Evolutionary conservation across 1,140 invertebrate genomes (phyloP).

Genomic region (Bombus waltoni): DNA sequence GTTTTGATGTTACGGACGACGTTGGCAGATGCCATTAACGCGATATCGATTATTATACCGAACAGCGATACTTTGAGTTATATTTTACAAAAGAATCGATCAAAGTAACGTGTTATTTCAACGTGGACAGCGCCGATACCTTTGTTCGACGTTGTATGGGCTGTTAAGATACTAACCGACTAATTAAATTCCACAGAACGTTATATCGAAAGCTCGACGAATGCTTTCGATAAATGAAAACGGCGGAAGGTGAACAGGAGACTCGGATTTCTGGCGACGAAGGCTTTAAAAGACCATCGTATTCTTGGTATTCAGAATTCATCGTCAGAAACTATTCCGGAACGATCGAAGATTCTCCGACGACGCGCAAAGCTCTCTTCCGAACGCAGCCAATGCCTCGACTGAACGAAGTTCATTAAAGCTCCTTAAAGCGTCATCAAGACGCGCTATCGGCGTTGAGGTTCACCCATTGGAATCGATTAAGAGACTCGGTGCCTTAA

Average conservation of each 20-base stretch:
- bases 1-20: no score
- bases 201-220: background rate
- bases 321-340: constrained; percentile 10
- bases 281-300: background rate
- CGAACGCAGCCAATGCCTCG: constrained; percentile 2
- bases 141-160: no score
- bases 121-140: no score
- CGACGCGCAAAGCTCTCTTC: background rate
- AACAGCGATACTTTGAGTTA: no score
- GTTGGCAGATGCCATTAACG: no score
- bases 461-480: constrained; percentile 18
- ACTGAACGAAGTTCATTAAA: constrained; percentile 32
- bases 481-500: constrained; percentile 9
- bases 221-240: background rate
- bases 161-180: background rate
- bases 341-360: background rate
- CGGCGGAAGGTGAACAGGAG: background rate
- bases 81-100: no score
- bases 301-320: background rate
- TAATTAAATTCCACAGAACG: background rate
- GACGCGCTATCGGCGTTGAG: background rate
- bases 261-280: background rate
- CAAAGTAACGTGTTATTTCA: no score
- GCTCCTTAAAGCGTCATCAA: constrained; percentile 27
- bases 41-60: no score